A percentile compares a stretch with the other conserved stretches of the same genome.
These are phyloP conservation scores for Neoseiulus cucumeris DNA, from an alignment of 1,140 invertebrate genomes.

Conservation along the genomic window DNA sequence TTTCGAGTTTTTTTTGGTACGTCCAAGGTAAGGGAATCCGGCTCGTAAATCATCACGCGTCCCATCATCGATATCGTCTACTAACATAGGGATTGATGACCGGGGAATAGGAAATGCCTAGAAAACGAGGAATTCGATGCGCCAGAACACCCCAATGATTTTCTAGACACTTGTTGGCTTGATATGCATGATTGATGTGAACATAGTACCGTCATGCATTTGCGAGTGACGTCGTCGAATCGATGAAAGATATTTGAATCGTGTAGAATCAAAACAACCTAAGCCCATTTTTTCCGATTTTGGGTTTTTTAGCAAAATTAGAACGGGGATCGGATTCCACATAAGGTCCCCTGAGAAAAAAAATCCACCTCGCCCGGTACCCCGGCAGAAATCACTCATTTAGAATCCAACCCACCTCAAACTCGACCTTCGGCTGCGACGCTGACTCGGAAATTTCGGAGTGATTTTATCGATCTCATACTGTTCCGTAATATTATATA, in stretches of 20 bases:
- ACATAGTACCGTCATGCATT: background rate
- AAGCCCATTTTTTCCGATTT: background rate
- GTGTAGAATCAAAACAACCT: background rate
- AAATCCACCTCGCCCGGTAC: background rate
- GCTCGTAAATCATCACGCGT: background rate
- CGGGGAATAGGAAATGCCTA: background rate
- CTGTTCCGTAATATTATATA: background rate
- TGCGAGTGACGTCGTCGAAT: background rate
- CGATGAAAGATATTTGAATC: background rate
- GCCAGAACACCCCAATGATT: background rate
- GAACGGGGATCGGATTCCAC: background rate
- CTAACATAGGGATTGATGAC: too few species aligned
- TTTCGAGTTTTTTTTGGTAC: background rate
- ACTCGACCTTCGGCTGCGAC: background rate
- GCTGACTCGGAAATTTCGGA: background rate
- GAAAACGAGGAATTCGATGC: background rate
- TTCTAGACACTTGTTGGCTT: background rate
- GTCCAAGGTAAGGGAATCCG: background rate
- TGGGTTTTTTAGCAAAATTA: background rate
- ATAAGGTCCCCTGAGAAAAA: background rate
- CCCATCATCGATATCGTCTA: background rate
- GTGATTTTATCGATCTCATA: background rate
- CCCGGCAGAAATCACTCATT: too few species aligned
- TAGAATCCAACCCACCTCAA: too few species aligned
- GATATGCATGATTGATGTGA: background rate